These are phyloP conservation scores for Ecliptopera silaceata DNA, from an alignment of 2,888 invertebrate species.

Conservation along the genomic window DNA sequence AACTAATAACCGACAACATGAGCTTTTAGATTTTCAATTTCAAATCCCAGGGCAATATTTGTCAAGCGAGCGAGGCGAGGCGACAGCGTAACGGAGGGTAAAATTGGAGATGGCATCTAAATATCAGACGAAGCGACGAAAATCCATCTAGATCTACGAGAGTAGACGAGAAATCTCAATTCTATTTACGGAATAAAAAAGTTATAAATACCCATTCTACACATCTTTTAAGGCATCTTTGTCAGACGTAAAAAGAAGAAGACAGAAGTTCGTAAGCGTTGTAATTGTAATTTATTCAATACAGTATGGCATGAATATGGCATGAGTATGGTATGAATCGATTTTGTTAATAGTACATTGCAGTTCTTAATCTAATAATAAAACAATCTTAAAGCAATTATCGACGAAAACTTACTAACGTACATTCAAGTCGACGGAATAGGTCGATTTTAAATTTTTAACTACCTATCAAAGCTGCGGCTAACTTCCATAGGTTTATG, in stretches of 20 bases:
- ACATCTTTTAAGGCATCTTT: too few species aligned
- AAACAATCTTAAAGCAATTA: neutral
- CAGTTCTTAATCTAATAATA: neutral
- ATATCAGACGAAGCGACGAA: constrained; percentile 9
- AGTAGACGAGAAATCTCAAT: constrained; percentile 6
- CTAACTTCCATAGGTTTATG: neutral
- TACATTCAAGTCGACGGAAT: neutral
- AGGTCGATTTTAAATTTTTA: constrained; percentile 13
- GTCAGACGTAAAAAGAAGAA: too few species aligned
- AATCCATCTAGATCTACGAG: neutral
- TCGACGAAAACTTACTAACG: neutral
- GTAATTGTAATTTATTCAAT: too few species aligned
- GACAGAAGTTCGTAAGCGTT: too few species aligned
- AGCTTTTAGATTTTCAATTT: neutral
- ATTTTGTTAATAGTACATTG: too few species aligned
- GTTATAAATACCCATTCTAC: too few species aligned
- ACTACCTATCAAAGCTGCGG: constrained; percentile 1
- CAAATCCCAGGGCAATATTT: constrained; percentile 4
- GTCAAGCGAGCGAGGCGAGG: constrained; percentile 2
- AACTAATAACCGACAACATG: neutral
- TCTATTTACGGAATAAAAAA: constrained; percentile 2
- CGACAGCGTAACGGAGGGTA: constrained; percentile 13
- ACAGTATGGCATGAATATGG: too few species aligned
- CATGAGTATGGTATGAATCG: too few species aligned
- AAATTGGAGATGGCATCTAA: constrained; percentile 18